Evolutionary conservation across 2,797 vertebrate species (phyloP), one percentile per base, ranked within the genome.

Genomic region (Brachyrhaphis roseni): DNA sequence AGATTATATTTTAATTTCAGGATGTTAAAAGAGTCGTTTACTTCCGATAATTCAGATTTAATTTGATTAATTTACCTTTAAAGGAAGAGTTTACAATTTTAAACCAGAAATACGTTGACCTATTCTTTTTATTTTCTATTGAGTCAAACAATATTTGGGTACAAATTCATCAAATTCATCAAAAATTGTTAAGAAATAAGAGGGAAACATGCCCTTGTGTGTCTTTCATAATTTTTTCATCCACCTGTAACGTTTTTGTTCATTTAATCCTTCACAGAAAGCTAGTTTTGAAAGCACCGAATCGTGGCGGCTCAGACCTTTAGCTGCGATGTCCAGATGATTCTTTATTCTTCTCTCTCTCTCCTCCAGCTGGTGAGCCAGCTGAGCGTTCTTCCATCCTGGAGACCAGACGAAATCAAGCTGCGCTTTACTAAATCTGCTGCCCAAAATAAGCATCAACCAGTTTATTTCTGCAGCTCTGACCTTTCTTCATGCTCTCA

Each of bases 321-420:
- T 97, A 43, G 96, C 94, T 12, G 97, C 97, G 0, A 97, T 89
- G 11, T 97, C 96, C 85, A 98, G 90, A 39, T 97, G 97, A 78
- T 96, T 93, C 78, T 96, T 96, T 83, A 98, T 96, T 77, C 96
- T 95, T n/a, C 49, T 84, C 20, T 98, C 96, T 8, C 97, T 94
- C 72, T 97, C 96, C 57, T 95, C 84, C 78, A 97, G 85, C 91
- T 96, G 95, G 11, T 96, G 94, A 10, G 93, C 94, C 51, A 96
- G 41, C 84, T 97, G 95, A 11, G 96, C 96, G 0, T 97, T 97
- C 62, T 96, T 97, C 97, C 97, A 98, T 18, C 96, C 97, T 98
- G 80, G 20, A 45, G 88, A 76, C 18, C 71, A 85, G 18, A 83
- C n/a, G 62, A 18, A 13, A 3, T 75, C 39, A 64, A 5, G 12